Evolutionary conservation across 2,797 vertebrate species (phyloP).

Genomic region (Gymnoscopelus braueri): DNA sequence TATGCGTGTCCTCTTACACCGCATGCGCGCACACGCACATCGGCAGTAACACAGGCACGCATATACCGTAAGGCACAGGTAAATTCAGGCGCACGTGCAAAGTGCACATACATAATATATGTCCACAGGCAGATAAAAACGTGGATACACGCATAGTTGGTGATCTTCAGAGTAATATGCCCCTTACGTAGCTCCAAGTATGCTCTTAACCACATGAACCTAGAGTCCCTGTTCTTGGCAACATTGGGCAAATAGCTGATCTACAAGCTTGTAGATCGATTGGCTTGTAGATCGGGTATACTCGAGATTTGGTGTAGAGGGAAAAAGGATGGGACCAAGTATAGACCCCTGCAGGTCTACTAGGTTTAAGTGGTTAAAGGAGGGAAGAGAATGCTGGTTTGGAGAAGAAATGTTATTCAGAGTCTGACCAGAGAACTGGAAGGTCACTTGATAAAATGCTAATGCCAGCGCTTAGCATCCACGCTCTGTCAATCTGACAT

Average conservation of each 20-base stretch:
- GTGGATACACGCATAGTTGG: background rate
- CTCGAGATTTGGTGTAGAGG: too few species aligned
- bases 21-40: background rate
- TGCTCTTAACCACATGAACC: too few species aligned
- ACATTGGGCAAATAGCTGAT: too few species aligned
- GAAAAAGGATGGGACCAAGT: too few species aligned
- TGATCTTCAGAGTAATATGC: background rate
- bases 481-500: slow-evolving; percentile 52
- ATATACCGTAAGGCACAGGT: background rate
- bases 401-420: slow-evolving; percentile 19
- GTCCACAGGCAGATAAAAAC: too few species aligned
- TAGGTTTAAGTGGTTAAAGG: background rate
- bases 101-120: background rate
- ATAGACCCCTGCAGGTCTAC: too few species aligned
- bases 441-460: slow-evolving; percentile 68
- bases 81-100: background rate
- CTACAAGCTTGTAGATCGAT: too few species aligned
- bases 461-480: slow-evolving; percentile 46
- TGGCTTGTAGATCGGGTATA: too few species aligned
- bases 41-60: background rate
- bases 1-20: slow-evolving; percentile 13
- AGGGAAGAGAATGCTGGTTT: slow-evolving; percentile 15
- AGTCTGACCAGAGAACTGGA: slow-evolving; percentile 35
- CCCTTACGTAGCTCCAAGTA: too few species aligned
- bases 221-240: too few species aligned